Conservation (phyloP, 2,888 invertebrate genomes). For the Eretmocerus hayati region DNA sequence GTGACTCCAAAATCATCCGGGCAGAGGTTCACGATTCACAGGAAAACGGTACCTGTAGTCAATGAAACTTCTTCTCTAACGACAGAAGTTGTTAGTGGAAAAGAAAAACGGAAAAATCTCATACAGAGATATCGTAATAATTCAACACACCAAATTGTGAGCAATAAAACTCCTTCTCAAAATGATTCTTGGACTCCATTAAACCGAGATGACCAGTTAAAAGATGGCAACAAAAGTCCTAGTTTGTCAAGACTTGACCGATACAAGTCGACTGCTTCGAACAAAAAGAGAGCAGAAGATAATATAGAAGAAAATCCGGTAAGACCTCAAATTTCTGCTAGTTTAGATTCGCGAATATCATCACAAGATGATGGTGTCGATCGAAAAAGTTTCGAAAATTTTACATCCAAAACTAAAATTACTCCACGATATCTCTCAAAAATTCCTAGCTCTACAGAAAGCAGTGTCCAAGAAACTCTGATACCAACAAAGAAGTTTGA, state of each 20-base stretch:
- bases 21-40: constrained; percentile 11
- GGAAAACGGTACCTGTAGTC: constrained; percentile 6
- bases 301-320: neutral
- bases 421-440: constrained; percentile 19
- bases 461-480: constrained; percentile 38
- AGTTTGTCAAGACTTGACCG: no score
- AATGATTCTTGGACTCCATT: no score
- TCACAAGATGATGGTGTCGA: constrained; percentile 1
- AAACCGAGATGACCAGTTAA: no score
- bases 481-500: constrained; percentile 42
- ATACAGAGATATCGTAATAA: constrained; percentile 12
- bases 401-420: constrained; percentile 13
- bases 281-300: no score
- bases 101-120: constrained; percentile 13
- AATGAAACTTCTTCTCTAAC: neutral
- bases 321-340: constrained; percentile 5
- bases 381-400: constrained; percentile 16
- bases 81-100: neutral
- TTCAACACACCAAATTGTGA: no score
- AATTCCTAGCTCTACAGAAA: constrained; percentile 30
- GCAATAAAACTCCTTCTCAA: no score
- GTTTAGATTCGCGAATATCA: constrained; percentile 18
- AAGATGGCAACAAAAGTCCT: no score
- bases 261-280: no score
- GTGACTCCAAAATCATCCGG: constrained; percentile 1